A percentile compares a stretch with the other conserved stretches of the same genome.
Conservation (phyloP, 2,888 invertebrate species). For the Pseudoips prasinana region DNA sequence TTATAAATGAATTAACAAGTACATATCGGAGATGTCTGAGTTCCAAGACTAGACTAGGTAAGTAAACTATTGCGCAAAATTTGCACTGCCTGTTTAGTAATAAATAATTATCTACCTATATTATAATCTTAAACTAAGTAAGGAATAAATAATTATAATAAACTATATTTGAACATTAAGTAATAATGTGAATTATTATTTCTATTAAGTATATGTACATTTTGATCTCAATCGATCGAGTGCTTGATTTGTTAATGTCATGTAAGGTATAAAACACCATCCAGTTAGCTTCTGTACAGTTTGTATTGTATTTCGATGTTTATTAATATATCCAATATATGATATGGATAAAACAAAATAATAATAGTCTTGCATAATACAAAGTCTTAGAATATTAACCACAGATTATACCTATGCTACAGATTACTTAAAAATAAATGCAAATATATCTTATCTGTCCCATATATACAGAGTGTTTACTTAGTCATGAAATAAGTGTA, state of each 20-base stretch:
- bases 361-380: too few species aligned
- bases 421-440: too few species aligned
- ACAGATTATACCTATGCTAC: conserved; percentile 12
- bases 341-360: too few species aligned
- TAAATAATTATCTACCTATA: conserved; percentile 42
- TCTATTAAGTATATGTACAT: conserved; percentile 74
- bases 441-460: too few species aligned
- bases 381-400: background rate
- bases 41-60: conserved; percentile 48
- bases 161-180: conserved; percentile 30
- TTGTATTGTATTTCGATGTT: conserved; percentile 66
- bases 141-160: conserved; percentile 45
- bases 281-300: conserved; percentile 77
- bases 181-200: conserved; percentile 35
- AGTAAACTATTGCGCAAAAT: conserved; percentile 62
- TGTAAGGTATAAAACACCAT: conserved; percentile 82
- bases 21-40: conserved; percentile 68
- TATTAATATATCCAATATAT: conserved; percentile 12
- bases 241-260: conserved; percentile 69
- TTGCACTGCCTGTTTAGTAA: conserved; percentile 77
- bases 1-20: conserved; percentile 40
- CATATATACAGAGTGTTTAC: too few species aligned
- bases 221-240: conserved; percentile 81
- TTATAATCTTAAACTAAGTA: conserved; percentile 44
- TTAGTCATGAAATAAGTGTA: too few species aligned